A percentile compares a stretch with the other conserved stretches of the same genome.
Evolutionary conservation across 2,113 vertebrate genomes (phyloP).

Genomic region (Procavia capensis): DNA sequence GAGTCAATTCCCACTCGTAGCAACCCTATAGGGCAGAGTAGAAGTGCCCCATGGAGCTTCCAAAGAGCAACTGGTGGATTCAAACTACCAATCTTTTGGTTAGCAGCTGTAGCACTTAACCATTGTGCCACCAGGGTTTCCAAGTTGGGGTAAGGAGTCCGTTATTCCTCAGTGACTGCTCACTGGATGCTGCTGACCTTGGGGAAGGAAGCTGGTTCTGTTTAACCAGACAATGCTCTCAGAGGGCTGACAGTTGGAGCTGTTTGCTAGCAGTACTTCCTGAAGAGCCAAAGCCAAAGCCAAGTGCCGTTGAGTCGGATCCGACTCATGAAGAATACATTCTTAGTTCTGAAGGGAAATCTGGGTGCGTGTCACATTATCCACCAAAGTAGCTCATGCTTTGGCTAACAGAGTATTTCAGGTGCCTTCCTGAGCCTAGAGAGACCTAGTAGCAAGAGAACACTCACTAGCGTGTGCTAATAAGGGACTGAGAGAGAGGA

Average conservation of each 20-base stretch:
- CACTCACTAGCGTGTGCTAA: neutral
- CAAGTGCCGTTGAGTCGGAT: too few species aligned
- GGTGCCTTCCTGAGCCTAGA: neutral
- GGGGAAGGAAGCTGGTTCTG: neutral
- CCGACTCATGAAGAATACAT: rapidly evolving
- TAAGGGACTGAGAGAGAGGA: neutral
- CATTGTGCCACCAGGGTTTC: too few species aligned
- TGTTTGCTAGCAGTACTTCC: neutral
- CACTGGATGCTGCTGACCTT: neutral
- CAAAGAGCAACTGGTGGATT: neutral
- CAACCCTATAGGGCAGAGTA: neutral
- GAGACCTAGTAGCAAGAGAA: neutral
- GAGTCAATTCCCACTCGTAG: neutral
- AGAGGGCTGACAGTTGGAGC: neutral
- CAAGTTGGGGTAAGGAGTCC: neutral
- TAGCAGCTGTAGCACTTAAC: too few species aligned
- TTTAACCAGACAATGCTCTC: neutral
- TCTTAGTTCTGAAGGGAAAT: neutral
- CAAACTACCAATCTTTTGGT: neutral
- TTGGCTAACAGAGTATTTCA: neutral
- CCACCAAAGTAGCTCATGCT: neutral
- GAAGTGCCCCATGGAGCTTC: neutral
- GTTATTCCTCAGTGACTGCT: neutral
- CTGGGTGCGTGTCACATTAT: neutral
- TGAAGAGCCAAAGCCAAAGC: too few species aligned